Evolutionary conservation across 2,888 invertebrate genomes (phyloP), one percentile per base, ranked within the genome.

Genomic region (Drosophila seclusa): DNA sequence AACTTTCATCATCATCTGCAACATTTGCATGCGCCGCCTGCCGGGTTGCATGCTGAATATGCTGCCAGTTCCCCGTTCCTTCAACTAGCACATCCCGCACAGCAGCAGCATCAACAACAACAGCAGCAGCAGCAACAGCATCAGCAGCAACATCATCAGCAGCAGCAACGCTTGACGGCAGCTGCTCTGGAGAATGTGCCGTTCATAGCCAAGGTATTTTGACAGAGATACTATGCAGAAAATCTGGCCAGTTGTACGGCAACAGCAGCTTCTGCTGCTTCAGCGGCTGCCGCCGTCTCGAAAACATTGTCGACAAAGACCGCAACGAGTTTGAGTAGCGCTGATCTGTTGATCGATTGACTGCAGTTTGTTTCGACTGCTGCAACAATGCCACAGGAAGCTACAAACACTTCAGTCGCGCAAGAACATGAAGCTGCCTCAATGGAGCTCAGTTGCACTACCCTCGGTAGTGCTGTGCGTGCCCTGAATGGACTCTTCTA

Each of bases 151-250:
- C 82, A 65, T 21, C 87, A 80, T 13, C 82, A 77, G 27, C 83
- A 77, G 31, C 91, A 91, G 67, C 91, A 84, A 18, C 80, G 90
- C 6, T 68, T 90, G 0, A 82, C 91, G 1, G 91, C 89, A 1
- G 87, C 91, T 7, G 83, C 91, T 57, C 85, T 92, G 78, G 93
- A 92, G 61, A 92, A 90, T 66, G 91, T 92, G 21, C 93, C 93
- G 10, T 93, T 93, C 68, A 93, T 93, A 40, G 93, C 93, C 4
- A 93, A 93, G 87, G 93, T 93, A 68, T 93, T 93, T 90, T 93
- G 93, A 93, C 93, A 93, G 79, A 87, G 92, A 88, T 93, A 93
- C 87, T 93, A 93, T 75, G 92, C 93, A 53, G 92, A 93, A 54
- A 91, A 90, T 16, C 60, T 92, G 84, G 89, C 82, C 49, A 67